Percentiles rank a stretch among this genome's conserved stretches.
These are phyloP conservation scores for Drosophila maculinotata DNA, from an alignment of 2,888 invertebrate genomes.

Conservation along the genomic window DNA sequence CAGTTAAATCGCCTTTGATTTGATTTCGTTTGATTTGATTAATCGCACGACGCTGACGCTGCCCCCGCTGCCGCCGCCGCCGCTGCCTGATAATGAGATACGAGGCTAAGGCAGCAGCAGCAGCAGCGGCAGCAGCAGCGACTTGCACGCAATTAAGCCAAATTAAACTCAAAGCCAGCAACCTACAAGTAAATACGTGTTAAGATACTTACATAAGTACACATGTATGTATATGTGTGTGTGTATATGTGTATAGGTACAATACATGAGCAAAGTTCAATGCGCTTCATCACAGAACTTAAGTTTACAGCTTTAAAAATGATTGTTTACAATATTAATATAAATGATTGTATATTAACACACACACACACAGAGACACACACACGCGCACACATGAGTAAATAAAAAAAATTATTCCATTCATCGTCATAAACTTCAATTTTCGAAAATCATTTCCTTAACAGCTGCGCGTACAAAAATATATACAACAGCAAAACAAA, in stretches of 20 bases:
- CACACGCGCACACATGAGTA: conserved; percentile 14
- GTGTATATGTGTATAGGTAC: conserved; percentile 12
- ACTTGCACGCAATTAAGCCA: conserved; percentile 77
- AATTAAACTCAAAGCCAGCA: conserved; percentile 62
- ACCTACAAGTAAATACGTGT: conserved; percentile 65
- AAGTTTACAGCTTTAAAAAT: conserved; percentile 67
- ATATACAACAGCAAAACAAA: conserved; percentile 26
- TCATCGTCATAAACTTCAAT: conserved; percentile 84
- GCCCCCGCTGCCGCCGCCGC: conserved; percentile 36
- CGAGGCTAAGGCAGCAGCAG: conserved; percentile 15
- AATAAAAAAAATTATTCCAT: conserved; percentile 73
- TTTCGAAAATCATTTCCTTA: conserved; percentile 84
- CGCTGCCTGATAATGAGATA: conserved; percentile 58
- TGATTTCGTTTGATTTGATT: conserved; percentile 80
- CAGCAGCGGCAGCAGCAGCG: conserved; percentile 36
- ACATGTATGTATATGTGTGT: background rate
- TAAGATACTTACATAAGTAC: conserved; percentile 43
- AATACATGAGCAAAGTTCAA: conserved; percentile 62
- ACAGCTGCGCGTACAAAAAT: conserved; percentile 79
- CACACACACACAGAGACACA: conserved; percentile 28
- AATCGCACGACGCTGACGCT: conserved; percentile 65
- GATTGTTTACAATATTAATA: conserved; percentile 76
- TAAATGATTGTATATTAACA: conserved; percentile 70
- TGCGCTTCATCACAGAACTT: conserved; percentile 64
- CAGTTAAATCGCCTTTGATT: conserved; percentile 79